Conservation (phyloP, 2,888 invertebrate species). For the Drosophila birchii region DNA sequence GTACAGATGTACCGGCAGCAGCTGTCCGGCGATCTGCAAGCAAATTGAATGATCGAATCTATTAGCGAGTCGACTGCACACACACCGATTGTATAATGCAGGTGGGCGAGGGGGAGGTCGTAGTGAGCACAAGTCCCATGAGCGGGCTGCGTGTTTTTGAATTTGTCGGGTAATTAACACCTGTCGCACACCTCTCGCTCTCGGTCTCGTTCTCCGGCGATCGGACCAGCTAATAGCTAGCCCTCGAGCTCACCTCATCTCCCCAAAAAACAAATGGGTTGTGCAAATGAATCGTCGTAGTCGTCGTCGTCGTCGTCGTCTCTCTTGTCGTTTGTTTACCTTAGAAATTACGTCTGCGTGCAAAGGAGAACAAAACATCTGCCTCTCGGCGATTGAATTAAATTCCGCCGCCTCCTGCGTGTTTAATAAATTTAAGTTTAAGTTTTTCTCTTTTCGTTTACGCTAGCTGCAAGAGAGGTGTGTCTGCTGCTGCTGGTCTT, state of each 20-base stretch:
- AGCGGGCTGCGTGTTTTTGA: conserved; percentile 70
- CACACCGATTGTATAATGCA: conserved; percentile 65
- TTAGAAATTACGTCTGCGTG: conserved; percentile 40
- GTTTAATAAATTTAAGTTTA: conserved; percentile 46
- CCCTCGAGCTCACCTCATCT: conserved; percentile 25
- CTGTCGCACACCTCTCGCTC: conserved; percentile 40
- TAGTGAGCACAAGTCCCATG: conserved; percentile 54
- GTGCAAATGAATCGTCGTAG: conserved; percentile 56
- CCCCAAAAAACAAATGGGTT: conserved; percentile 59
- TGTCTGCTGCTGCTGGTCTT: conserved; percentile 27
- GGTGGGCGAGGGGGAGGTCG: conserved; percentile 50
- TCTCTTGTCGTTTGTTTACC: conserved; percentile 47
- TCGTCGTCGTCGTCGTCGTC: conserved; percentile 10
- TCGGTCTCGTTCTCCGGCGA: not conserved
- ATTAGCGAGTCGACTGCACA: conserved; percentile 56
- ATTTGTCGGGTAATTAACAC: conserved; percentile 77
- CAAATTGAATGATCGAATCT: conserved; percentile 64
- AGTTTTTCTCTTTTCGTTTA: conserved; percentile 1
- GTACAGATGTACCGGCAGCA: not conserved
- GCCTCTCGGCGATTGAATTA: conserved; percentile 30
- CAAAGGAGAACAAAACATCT: conserved; percentile 44
- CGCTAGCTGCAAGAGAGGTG: conserved; percentile 37
- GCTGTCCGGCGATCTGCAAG: conserved; percentile 52
- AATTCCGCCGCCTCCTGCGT: conserved; percentile 45
- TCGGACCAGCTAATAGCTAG: too few relatives aligned